A percentile compares a stretch with the other conserved stretches of the same genome.
Conservation (phyloP, 2,888 invertebrate species). For the Coleophora flavipennella region DNA sequence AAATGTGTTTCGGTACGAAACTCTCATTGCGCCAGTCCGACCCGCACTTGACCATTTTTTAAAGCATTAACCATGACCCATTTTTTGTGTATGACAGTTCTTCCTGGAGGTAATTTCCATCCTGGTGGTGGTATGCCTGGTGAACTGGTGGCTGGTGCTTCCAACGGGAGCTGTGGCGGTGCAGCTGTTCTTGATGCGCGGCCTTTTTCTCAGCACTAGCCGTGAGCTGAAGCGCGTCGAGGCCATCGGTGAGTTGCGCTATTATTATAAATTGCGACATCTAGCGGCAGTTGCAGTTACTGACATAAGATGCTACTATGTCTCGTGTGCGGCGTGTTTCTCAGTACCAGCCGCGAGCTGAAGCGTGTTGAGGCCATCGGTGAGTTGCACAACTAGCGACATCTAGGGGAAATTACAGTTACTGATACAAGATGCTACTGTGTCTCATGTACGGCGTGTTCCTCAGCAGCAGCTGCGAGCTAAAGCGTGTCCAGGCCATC, state of each 20-base stretch:
- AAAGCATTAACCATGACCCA: too few species aligned
- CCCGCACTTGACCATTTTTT: too few species aligned
- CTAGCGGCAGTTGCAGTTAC: too few species aligned
- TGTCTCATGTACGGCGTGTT: conserved; percentile 78
- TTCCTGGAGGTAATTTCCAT: conserved; percentile 77
- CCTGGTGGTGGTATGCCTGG: conserved; percentile 78
- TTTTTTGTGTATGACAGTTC: conserved; percentile 44
- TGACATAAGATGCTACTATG: too few species aligned
- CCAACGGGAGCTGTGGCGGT: conserved; percentile 76
- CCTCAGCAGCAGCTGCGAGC: conserved; percentile 80
- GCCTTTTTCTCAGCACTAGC: conserved; percentile 81
- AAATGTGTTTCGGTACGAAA: too few species aligned
- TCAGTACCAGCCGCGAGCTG: too few species aligned
- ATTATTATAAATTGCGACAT: too few species aligned
- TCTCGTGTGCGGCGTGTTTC: too few species aligned
- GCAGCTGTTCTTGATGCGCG: conserved; percentile 77
- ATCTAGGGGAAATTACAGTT: too few species aligned
- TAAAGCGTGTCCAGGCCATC: conserved; percentile 80
- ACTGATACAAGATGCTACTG: conserved; percentile 52
- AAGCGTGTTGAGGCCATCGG: too few species aligned
- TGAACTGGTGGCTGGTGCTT: conserved; percentile 79
- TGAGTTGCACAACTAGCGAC: too few species aligned
- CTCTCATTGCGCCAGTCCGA: too few species aligned
- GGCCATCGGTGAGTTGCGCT: conserved; percentile 76
- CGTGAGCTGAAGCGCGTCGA: conserved; percentile 81